Percentiles rank a stretch among this genome's conserved stretches.
These are phyloP conservation scores for Heterotilapia buettikoferi DNA, from an alignment of 2,113 vertebrate species.

Conservation along the genomic window DNA sequence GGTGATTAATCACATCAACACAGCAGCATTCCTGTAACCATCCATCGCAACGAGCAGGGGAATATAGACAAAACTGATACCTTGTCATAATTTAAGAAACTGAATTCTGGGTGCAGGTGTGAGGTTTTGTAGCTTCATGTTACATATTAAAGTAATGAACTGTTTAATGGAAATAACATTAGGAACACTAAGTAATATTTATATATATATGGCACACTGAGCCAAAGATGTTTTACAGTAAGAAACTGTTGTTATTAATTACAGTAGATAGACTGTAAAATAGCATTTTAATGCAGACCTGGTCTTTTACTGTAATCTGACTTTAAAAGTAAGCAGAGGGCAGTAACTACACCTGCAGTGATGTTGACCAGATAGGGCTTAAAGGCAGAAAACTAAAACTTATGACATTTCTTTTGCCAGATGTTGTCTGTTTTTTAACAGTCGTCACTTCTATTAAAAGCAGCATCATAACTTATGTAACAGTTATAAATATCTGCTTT, in stretches of 20 bases:
- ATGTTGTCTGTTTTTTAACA: not conserved
- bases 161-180: not conserved
- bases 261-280: not conserved
- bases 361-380: not conserved
- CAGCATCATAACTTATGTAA: not conserved
- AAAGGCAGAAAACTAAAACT: not conserved
- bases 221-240: not conserved
- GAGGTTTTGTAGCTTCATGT: not conserved
- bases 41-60: not conserved
- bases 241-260: not conserved
- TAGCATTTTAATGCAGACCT: not conserved
- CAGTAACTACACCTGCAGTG: not conserved
- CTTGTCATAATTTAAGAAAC: not conserved
- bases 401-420: not conserved
- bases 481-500: not conserved
- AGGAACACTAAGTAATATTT: not conserved
- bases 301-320: not conserved
- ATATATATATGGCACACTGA: accelerated
- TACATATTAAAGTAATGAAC: not conserved
- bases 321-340: not conserved
- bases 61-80: not conserved
- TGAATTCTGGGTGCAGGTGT: not conserved
- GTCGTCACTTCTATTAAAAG: not conserved
- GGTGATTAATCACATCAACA: not conserved
- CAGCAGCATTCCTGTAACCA: not conserved